Evolutionary conservation across 2,113 vertebrate genomes (phyloP).

Genomic region (Corvus hawaiiensis): DNA sequence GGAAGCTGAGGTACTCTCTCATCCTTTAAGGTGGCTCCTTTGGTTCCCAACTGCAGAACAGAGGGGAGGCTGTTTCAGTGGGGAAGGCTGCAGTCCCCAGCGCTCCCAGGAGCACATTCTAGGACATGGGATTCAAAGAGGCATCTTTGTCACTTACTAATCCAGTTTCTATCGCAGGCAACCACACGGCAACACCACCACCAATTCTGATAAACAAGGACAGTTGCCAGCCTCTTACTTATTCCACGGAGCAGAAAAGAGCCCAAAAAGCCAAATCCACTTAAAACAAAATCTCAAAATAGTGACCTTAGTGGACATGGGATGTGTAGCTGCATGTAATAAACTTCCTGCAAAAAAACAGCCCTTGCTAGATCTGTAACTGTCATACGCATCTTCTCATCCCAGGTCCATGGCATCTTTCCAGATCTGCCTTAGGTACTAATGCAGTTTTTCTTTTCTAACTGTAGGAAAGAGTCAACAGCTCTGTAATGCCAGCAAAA

Average conservation of each 20-base stretch:
- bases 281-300: background rate
- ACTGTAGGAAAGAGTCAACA: background rate
- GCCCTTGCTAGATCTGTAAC: background rate
- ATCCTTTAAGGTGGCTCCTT: background rate
- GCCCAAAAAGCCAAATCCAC: background rate
- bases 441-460: background rate
- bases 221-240: background rate
- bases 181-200: background rate
- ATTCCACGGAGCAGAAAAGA: background rate
- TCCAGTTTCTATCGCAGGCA: background rate
- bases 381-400: background rate
- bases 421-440: background rate
- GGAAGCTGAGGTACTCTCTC: constrained; percentile 3
- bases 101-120: background rate
- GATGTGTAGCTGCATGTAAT: background rate
- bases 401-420: background rate
- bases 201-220: background rate
- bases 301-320: background rate
- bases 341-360: background rate
- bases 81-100: background rate
- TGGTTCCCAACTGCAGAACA: constrained; percentile 4
- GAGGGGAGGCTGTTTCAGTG: background rate
- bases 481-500: background rate
- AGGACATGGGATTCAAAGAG: background rate
- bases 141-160: background rate